Evolutionary conservation across 2,797 vertebrate species (phyloP).

Genomic region (Enteromius viviparus): DNA sequence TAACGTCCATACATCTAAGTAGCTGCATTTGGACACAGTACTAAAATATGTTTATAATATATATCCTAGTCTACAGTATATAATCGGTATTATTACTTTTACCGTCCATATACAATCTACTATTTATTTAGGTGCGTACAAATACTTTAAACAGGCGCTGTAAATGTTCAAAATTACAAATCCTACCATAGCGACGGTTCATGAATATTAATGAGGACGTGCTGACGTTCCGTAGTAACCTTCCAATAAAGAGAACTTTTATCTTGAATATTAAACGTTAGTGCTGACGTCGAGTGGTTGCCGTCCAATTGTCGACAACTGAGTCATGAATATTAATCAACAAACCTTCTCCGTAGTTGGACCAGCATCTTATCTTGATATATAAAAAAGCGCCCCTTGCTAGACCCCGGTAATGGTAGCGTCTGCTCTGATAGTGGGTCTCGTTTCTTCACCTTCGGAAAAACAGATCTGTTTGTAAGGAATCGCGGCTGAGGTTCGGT

Average conservation of each 20-base stretch:
- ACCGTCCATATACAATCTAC: neutral
- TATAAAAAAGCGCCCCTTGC: slow-evolving; percentile 51
- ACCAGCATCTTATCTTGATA: neutral
- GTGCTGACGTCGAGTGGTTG: neutral
- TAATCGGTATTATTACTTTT: neutral
- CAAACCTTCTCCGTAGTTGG: neutral
- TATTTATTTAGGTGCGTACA: neutral
- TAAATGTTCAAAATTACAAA: neutral
- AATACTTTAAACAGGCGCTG: neutral
- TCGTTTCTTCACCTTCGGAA: slow-evolving; percentile 55
- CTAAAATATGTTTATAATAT: neutral
- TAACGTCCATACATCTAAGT: neutral
- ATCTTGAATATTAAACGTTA: slow-evolving; percentile 14
- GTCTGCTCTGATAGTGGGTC: slow-evolving; percentile 65
- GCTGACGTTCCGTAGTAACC: neutral
- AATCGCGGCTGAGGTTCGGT: neutral
- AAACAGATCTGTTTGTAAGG: slow-evolving; percentile 58
- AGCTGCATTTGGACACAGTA: neutral
- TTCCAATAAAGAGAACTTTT: neutral
- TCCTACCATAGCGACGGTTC: neutral
- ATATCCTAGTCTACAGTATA: neutral
- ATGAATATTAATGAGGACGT: slow-evolving; percentile 13
- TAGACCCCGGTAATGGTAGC: slow-evolving; percentile 66
- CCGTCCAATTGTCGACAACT: neutral
- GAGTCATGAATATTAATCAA: slow-evolving; percentile 1